A percentile compares a stretch with the other conserved stretches of the same genome.
phyloP scores from a whole-genome alignment of 2,797 vertebrate genomes.

The Pangasius macronema region DNA sequence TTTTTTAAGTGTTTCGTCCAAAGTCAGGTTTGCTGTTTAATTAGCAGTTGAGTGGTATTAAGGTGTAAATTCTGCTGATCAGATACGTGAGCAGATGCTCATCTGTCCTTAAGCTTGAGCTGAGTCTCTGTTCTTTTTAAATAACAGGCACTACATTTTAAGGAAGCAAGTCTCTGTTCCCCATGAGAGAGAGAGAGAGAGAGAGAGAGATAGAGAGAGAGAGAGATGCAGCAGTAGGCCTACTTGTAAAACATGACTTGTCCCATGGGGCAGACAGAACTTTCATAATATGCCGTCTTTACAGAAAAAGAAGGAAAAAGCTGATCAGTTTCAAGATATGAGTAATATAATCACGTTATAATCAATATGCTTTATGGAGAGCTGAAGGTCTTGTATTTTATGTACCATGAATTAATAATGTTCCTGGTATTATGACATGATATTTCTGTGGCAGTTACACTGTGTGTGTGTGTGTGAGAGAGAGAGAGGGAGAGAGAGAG shows the following conservation, averaged over 20 bases:
- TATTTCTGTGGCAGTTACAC: slow-evolving; percentile 35
- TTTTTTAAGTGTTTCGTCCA: neutral
- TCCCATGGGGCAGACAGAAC: slow-evolving; percentile 24
- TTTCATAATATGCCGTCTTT: slow-evolving; percentile 13
- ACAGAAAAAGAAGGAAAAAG: slow-evolving; percentile 1
- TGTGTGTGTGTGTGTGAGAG: neutral
- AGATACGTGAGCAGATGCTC: neutral
- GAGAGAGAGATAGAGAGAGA: too few species aligned
- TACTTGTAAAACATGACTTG: slow-evolving; percentile 19
- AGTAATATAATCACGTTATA: neutral
- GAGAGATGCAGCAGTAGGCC: slow-evolving; percentile 13
- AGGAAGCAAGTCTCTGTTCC: neutral
- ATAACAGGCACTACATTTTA: slow-evolving; percentile 5
- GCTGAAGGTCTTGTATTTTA: neutral
- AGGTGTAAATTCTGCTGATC: neutral
- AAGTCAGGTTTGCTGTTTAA: neutral
- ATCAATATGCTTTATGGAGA: neutral
- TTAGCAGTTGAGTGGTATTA: neutral
- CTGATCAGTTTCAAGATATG: neutral
- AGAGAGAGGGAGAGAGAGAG: neutral
- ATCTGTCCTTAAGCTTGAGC: slow-evolving; percentile 25
- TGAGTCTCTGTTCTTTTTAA: slow-evolving; percentile 21
- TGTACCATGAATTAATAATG: slow-evolving; percentile 28
- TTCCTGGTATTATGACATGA: neutral
- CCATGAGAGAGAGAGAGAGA: neutral